phyloP scores from a whole-genome alignment of 2,113 vertebrate species.

The Capricornis sumatraensis region DNA sequence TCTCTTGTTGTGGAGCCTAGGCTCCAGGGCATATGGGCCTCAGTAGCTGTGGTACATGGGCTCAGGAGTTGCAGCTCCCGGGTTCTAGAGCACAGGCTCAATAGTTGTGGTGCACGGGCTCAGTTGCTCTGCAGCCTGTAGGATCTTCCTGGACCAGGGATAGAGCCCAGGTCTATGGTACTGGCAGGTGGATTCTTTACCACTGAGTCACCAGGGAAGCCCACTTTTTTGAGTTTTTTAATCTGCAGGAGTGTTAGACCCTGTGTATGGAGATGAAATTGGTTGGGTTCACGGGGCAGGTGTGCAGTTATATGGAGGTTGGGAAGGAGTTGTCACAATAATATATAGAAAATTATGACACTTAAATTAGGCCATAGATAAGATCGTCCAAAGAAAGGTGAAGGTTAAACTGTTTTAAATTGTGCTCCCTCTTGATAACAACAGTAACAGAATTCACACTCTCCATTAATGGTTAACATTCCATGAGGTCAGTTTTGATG shows the following conservation, averaged over 20 bases:
- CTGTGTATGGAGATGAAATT: not conserved
- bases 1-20: not conserved
- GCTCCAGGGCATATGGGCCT: not conserved
- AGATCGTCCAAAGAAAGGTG: not conserved
- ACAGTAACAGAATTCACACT: not conserved
- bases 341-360: not conserved
- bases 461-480: not conserved
- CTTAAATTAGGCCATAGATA: not conserved
- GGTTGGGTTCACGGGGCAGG: not conserved
- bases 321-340: not conserved
- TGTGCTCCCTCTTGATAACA: not conserved
- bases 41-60: not conserved
- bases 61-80: not conserved
- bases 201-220: not conserved
- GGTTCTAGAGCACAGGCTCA: not conserved
- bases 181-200: not conserved
- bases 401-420: not conserved
- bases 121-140: not conserved
- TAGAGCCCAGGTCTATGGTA: not conserved
- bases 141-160: not conserved
- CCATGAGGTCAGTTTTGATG: not conserved
- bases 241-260: not conserved
- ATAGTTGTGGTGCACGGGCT: not conserved
- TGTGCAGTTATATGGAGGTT: not conserved
- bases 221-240: not conserved